Base-by-base conservation (phyloP, 2,888 invertebrate species). In the Lissonota sp. region DNA sequence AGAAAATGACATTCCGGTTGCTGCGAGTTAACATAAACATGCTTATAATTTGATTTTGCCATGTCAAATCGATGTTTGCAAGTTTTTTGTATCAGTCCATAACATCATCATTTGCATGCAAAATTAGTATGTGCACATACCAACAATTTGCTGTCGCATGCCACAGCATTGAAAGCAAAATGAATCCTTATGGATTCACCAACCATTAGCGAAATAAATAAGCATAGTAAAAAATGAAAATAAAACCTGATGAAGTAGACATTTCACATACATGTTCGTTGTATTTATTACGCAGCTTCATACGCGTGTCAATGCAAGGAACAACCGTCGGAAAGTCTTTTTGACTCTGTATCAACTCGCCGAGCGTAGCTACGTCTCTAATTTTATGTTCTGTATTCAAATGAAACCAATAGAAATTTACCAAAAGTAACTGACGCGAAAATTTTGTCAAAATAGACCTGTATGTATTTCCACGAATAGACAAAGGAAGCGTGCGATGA, bases 51-150 rank as follows among this genome's bases (percentile, higher is more conserved):
- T 26, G 26, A 26, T 26, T 26, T 26, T 3, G 26, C 26, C 26
- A 26, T 26, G 26, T 26, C 26, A 26, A 26, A 26, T 26, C 26
- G 26, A 26, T 26, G 1, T 26, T 26, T 26, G 26, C 26, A 26
- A 26, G 3, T 12, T 53, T 12, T 53, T 12, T 12, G 1, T 14
- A 14, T 6, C 12, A 16, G 7, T 55, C 16, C 58, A 37, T 58
- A 58, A 58, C 6, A 58, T 37, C 6, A 58, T 37, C 37, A 58
- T 58, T 58, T 58, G 58, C 37, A 8, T 58, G 39, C 26, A 58
- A 58, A 58, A 37, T n/a, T 44, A 44, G 3, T 26, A 26, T 26
- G 26, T 26, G 26, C 26, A 26, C 26, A 26, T 26, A 26, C 26
- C 26, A 26, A 26, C 1, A 26, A 26, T 26, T 44, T 6, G 44